Evolutionary conservation across 2,888 invertebrate genomes (phyloP).

Genomic region (Anthophora plumipes): DNA sequence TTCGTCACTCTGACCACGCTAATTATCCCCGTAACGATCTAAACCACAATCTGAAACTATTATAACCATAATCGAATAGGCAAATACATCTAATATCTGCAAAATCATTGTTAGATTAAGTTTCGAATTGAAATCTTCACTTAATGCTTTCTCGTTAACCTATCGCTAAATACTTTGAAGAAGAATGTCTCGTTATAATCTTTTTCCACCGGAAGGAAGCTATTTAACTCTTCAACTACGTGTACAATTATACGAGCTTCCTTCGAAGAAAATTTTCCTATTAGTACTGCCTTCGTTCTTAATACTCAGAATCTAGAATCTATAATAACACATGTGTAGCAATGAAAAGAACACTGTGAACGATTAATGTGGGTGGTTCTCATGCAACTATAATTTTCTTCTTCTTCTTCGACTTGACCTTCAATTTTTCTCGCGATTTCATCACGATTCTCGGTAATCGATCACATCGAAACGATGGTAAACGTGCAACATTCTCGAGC

Average conservation of each 20-base stretch:
- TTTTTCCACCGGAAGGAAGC: neutral
- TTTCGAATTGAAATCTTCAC: no score
- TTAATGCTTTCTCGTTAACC: neutral
- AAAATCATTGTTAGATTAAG: no score
- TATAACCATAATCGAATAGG: no score
- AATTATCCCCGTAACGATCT: neutral
- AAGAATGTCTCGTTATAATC: neutral
- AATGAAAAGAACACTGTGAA: constrained; percentile 46
- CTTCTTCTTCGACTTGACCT: constrained; percentile 7
- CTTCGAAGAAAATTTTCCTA: neutral
- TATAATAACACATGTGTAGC: neutral
- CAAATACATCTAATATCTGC: no score
- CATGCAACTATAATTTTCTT: constrained; percentile 13
- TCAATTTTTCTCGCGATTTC: neutral
- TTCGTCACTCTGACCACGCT: neutral
- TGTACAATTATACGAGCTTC: no score
- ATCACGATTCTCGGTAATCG: neutral
- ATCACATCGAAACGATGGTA: neutral
- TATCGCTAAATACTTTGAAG: neutral
- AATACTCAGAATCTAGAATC: neutral
- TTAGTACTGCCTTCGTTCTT: neutral
- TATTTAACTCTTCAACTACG: no score
- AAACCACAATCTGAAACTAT: no score
- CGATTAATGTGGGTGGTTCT: constrained; percentile 58
- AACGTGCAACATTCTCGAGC: neutral